phyloP scores from a whole-genome alignment of 2,888 invertebrate species.

The Sinelater perroti region DNA sequence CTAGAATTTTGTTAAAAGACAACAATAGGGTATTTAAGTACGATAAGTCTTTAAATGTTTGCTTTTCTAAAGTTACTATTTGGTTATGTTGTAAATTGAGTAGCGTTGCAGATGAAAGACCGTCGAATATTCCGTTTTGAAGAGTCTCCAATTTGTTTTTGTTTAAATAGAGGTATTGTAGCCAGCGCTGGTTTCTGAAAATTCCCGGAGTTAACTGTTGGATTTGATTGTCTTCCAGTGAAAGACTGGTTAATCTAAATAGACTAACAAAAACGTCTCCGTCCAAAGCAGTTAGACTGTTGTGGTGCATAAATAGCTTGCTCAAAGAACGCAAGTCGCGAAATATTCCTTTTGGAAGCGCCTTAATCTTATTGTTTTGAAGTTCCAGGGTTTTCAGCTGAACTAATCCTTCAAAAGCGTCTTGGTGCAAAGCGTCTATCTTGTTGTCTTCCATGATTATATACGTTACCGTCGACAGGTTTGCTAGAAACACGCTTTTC shows the following conservation, averaged over 20 bases:
- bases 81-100: conserved; percentile 9
- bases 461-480: neutral
- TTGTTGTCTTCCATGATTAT: conserved; percentile 6
- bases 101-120: neutral
- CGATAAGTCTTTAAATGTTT: conserved; percentile 8
- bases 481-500: too few relatives aligned
- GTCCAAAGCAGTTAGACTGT: neutral
- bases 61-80: conserved; percentile 1
- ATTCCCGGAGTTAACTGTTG: neutral
- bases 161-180: conserved; percentile 9
- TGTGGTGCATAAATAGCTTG: neutral
- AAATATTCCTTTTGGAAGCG: conserved; percentile 12
- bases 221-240: conserved; percentile 9
- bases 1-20: neutral
- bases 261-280: conserved; percentile 4
- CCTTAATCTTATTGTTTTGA: conserved; percentile 1
- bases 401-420: neutral
- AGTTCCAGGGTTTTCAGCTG: neutral
- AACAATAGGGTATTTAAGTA: conserved; percentile 6
- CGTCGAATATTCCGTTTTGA: conserved; percentile 3
- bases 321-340: neutral
- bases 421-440: neutral
- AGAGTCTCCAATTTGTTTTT: conserved; percentile 10
- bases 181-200: conserved; percentile 10
- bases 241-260: conserved; percentile 6